Evolutionary conservation across 2,888 invertebrate genomes (phyloP), one percentile per base, ranked within the genome.

Genomic region (Chalcis sispes): DNA sequence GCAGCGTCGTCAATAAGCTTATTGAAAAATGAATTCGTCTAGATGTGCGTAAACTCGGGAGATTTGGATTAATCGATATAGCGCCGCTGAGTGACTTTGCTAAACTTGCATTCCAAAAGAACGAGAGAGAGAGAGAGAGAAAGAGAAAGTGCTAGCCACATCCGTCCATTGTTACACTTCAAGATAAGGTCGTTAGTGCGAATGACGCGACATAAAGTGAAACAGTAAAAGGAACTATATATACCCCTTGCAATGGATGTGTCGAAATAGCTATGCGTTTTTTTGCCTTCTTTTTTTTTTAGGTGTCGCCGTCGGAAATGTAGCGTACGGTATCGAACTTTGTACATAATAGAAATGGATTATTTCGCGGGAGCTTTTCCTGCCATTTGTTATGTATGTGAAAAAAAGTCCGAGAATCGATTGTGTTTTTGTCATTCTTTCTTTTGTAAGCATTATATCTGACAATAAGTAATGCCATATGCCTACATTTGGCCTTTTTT

Each of bases 101-200:
- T 32, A 67, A 75, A 75, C 58, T 52, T 42, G 77, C 71, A 75
- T 80, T 80, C 82, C 79, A 74, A 78, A 42, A 58, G 66, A 72
- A 64, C 48, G 48, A 15, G 36, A 36, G 36, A 36, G 36, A 36
- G 36, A 36, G 36, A 36, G 36, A 36, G 36, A 36, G 36, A 36
- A 10, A 36, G 36, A 36, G 36, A 7, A 36, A 36, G 36, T 7
- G 36, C 4, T 36, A 7, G 10, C 10, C 10, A 36, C 10, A 7
- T 7, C 10, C 23, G 8, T n/a, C 42, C 61, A 73, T 78, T 78
- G 78, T 77, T 77, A 64, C 76, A 78, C 67, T 77, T 72, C 71
- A 74, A 76, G 78, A 78, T 76, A 77, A 78, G 73, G 64, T 78
- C 78, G 78, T 78, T 78, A 78, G 74, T 54, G 67, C 74, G 78